Evolutionary conservation across 2,797 vertebrate genomes (phyloP).

Genomic region (Premnoplex brunnescens): DNA sequence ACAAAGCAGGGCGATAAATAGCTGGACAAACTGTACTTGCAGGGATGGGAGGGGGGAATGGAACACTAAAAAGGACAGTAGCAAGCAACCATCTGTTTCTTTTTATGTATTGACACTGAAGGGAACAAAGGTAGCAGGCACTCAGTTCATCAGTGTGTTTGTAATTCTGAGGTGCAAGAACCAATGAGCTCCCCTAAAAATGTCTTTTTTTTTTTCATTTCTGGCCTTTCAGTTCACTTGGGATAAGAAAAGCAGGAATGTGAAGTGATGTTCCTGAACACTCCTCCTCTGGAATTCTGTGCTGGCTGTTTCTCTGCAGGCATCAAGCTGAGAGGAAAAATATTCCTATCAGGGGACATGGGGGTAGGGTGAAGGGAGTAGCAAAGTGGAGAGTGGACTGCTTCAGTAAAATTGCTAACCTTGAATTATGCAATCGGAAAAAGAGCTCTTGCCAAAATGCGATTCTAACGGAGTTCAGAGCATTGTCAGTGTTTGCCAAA

Average conservation of each 20-base stretch:
- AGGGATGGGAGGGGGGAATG: not conserved
- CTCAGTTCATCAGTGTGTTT: not conserved
- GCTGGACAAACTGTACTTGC: not conserved
- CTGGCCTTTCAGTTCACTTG: not conserved
- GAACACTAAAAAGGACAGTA: not conserved
- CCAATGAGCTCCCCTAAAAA: not conserved
- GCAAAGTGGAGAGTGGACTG: not conserved
- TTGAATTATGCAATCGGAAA: slow-evolving; percentile 55
- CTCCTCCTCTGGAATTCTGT: not conserved
- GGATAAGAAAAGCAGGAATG: not conserved
- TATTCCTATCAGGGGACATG: not conserved
- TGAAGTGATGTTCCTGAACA: not conserved
- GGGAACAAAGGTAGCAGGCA: not conserved
- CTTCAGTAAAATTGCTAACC: slow-evolving; percentile 21
- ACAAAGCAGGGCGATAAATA: not conserved
- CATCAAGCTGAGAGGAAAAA: not conserved
- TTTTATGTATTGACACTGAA: not conserved
- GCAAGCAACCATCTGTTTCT: not conserved
- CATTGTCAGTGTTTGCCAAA: slow-evolving; percentile 46
- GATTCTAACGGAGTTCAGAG: not conserved
- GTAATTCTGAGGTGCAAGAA: not conserved
- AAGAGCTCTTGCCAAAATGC: slow-evolving; percentile 32
- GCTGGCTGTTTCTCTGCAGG: not conserved
- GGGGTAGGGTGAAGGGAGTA: not conserved
- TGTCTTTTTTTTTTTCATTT: not conserved